Percentiles rank a stretch among this genome's conserved stretches.
These are phyloP conservation scores for Idaea aversata DNA, from an alignment of 2,888 invertebrate genomes.

Conservation along the genomic window DNA sequence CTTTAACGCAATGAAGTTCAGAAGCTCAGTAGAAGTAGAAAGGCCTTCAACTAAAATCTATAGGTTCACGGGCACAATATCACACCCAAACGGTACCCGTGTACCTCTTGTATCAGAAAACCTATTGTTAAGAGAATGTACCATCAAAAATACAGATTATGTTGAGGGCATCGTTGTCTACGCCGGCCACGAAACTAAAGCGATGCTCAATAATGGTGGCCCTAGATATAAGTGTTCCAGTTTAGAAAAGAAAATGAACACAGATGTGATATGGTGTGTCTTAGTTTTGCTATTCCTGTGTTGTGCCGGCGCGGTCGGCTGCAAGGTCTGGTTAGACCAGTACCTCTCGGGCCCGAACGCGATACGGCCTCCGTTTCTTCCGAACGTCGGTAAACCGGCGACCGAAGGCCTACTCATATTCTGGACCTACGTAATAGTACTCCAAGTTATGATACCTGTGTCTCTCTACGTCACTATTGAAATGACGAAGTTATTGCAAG, in stretches of 20 bases:
- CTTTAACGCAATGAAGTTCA: conserved; percentile 90
- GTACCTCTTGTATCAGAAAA: conserved; percentile 94
- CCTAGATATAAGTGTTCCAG: conserved; percentile 96
- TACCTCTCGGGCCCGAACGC: conserved; percentile 68
- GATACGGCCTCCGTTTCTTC: conserved; percentile 83
- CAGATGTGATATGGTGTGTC: conserved; percentile 98
- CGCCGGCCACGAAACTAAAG: conserved; percentile 98
- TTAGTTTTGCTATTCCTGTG: conserved; percentile 93
- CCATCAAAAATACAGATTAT: conserved; percentile 97
- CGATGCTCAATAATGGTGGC: conserved; percentile 98
- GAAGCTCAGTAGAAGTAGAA: conserved; percentile 93
- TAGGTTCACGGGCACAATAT: conserved; percentile 93
- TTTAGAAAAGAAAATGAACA: conserved; percentile 96
- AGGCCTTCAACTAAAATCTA: conserved; percentile 97
- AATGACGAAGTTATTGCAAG: conserved; percentile 96
- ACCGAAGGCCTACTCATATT: conserved; percentile 92
- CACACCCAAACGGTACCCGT: conserved; percentile 88
- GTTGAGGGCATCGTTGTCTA: conserved; percentile 98
- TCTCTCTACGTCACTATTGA: conserved; percentile 98
- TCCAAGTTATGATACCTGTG: conserved; percentile 98
- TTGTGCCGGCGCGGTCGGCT: conserved; percentile 94
- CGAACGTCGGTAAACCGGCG: conserved; percentile 80
- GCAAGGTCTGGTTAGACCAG: conserved; percentile 90
- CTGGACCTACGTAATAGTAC: conserved; percentile 97
- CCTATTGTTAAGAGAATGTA: conserved; percentile 94